Base-by-base conservation (phyloP, 2,888 invertebrate species). In the Scaptomyza flava region DNA sequence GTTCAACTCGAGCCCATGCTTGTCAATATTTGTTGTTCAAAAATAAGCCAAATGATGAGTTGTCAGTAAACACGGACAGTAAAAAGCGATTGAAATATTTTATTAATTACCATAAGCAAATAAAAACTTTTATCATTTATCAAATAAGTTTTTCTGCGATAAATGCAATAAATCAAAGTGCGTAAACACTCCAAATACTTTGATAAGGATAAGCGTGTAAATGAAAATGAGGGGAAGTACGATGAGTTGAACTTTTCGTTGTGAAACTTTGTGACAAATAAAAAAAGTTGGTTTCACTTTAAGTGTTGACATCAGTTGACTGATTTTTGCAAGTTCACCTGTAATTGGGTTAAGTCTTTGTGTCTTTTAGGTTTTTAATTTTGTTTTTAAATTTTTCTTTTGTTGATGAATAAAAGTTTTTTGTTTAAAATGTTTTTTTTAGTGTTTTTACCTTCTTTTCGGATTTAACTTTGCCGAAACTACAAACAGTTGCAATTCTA, bases 51-150 rank as follows among this genome's bases (percentile, higher is more conserved):
- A n/a, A n/a, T 70, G 75, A 81, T 34, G 34, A 50, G 34, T 20
- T 33, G 12, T 23, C 81, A 76, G 68, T 66, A 75, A 51, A n/a
- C 45, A 30, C 52, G 42, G 46, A 56, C 20, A 42, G 51, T 30
- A 42, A 68, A 58, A 47, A 45, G 63, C 57, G 20, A 63, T 72
- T 51, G 53, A 72, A 83, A 69, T 66, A 71, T 83, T 81, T 80
- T 85, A 81, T 87, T 87, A 84, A 84, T 84, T 86, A 78, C 72
- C 72, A 68, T 73, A 62, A 73, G 61, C 75, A 71, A 85, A 83
- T 63, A 67, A 64, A 79, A 87, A 86, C 78, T 84, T 84, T 86
- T 65, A 68, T 83, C 84, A 84, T 84, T 84, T 83, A 86, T 88
- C 84, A 84, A 79, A 66, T 45, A 51, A 59, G 51, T 50, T 54